phyloP scores from a whole-genome alignment of 1,140 invertebrate species.

The Diuraphis noxia region DNA sequence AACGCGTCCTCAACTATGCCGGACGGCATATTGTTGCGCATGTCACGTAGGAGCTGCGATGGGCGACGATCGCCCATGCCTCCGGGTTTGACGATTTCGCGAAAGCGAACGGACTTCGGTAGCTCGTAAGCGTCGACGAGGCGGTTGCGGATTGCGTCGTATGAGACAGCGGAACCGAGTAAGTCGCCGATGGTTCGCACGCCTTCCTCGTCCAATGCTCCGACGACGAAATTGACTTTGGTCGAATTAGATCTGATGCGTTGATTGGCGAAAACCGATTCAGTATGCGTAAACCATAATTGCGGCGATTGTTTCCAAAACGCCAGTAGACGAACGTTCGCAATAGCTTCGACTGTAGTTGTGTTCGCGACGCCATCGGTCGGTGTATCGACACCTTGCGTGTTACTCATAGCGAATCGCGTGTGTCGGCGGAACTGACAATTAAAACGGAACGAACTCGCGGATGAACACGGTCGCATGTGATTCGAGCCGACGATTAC shows the following conservation, averaged over 20 bases:
- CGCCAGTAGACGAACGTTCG: not conserved
- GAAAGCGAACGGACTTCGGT: not conserved
- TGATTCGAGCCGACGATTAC: no score
- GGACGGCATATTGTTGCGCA: not conserved
- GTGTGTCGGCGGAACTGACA: not conserved
- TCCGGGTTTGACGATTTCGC: not conserved
- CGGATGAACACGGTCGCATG: no score
- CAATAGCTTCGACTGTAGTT: not conserved
- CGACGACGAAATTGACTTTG: not conserved
- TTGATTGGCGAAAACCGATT: not conserved
- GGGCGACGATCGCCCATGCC: not conserved
- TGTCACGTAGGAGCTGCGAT: not conserved
- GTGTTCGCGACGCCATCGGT: not conserved
- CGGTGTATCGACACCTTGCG: not conserved
- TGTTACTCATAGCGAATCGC: not conserved
- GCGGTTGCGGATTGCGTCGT: not conserved
- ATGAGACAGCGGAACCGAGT: not conserved
- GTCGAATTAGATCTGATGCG: not conserved
- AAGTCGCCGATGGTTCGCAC: not conserved
- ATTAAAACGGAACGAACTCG: not conserved
- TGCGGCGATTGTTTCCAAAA: not conserved
- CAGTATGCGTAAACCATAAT: not conserved
- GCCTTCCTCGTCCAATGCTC: not conserved
- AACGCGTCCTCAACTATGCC: not conserved
- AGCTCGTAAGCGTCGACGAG: not conserved